Conservation (phyloP, 1,140 invertebrate genomes). For the Melipona quadrifasciata region DNA sequence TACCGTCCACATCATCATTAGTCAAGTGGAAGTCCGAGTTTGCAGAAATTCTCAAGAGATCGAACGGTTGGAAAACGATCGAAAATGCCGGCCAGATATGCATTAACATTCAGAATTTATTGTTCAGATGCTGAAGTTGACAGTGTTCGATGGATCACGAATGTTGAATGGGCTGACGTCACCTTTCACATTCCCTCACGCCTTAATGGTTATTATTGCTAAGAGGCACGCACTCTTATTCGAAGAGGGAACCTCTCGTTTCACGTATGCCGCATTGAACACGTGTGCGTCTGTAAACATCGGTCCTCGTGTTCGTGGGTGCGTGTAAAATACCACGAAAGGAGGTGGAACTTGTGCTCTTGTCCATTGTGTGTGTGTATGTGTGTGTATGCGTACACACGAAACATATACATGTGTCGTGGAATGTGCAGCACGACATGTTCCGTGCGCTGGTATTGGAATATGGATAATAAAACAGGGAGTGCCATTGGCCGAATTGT, state of each 20-base stretch:
- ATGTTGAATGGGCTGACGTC: slow-evolving; percentile 74
- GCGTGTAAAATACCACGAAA: slow-evolving; percentile 50
- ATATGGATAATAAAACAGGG: slow-evolving; percentile 58
- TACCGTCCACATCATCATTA: not conserved
- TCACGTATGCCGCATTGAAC: slow-evolving; percentile 20
- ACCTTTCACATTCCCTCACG: slow-evolving; percentile 75
- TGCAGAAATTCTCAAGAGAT: not conserved
- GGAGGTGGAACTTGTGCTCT: slow-evolving; percentile 6
- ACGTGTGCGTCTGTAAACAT: slow-evolving; percentile 29
- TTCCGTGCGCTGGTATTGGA: slow-evolving; percentile 3
- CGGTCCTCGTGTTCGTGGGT: not conserved
- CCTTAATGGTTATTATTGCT: slow-evolving; percentile 77
- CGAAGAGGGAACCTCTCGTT: slow-evolving; percentile 48
- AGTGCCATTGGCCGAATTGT: slow-evolving; percentile 69
- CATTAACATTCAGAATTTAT: slow-evolving; percentile 44
- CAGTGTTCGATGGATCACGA: slow-evolving; percentile 56
- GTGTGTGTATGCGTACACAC: not conserved
- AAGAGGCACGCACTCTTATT: slow-evolving; percentile 74
- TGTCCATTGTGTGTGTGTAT: not conserved
- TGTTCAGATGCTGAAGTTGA: slow-evolving; percentile 45
- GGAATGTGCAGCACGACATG: slow-evolving; percentile 47
- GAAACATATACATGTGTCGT: not conserved
- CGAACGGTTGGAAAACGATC: not conserved
- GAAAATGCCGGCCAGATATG: not conserved
- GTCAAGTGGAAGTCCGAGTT: not conserved